Percentiles rank a stretch among this genome's conserved stretches.
phyloP scores from a whole-genome alignment of 2,797 vertebrate genomes.

The Poliocrania exsul region DNA sequence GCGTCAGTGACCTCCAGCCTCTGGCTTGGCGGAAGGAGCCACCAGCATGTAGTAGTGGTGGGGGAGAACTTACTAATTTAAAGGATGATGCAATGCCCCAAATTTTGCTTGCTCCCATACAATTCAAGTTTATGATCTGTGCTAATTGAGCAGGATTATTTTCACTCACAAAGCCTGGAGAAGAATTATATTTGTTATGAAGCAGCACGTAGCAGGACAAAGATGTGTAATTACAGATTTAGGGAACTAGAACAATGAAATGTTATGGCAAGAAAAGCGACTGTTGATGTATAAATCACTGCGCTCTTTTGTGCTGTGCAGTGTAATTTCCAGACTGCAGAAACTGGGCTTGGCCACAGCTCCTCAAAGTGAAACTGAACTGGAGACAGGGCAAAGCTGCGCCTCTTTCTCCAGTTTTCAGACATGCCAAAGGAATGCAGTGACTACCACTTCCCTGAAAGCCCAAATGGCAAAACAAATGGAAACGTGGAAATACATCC shows the following conservation, averaged over 20 bases:
- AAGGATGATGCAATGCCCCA: background rate
- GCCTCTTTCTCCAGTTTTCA: background rate
- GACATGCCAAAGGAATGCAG: background rate
- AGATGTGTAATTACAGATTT: constrained; percentile 53
- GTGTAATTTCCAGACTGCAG: constrained; percentile 9
- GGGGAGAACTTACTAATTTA: background rate
- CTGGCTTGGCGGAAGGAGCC: constrained; percentile 27
- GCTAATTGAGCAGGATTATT: constrained; percentile 39
- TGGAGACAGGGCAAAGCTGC: accelerated
- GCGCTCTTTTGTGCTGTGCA: background rate
- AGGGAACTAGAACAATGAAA: constrained; percentile 49
- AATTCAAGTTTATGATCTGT: constrained; percentile 38
- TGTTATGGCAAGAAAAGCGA: constrained; percentile 42
- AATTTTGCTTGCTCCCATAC: constrained; percentile 23
- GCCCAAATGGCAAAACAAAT: background rate
- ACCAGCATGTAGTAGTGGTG: constrained; percentile 7
- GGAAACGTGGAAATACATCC: background rate
- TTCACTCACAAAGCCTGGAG: constrained; percentile 48
- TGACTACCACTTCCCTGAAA: background rate
- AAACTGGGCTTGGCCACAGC: background rate
- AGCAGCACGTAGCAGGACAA: constrained; percentile 44
- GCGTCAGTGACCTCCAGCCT: constrained; percentile 16
- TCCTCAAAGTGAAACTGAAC: background rate
- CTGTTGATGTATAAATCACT: constrained; percentile 20
- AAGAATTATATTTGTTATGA: constrained; percentile 48